Evolutionary conservation across 2,888 invertebrate species (phyloP).

Genomic region (Clepsis dumicolana): DNA sequence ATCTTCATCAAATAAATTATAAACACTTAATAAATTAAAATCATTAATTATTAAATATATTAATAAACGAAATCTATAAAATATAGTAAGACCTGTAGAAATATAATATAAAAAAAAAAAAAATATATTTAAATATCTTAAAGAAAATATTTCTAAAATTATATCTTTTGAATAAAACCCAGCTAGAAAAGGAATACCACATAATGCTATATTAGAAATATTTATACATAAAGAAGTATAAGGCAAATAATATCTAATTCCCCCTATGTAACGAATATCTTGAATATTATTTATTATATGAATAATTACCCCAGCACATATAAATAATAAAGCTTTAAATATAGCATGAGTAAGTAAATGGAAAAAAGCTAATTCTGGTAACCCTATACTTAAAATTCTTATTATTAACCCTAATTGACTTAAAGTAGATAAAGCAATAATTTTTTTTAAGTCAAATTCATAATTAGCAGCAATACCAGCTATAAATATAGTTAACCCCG

Average conservation of each 20-base stretch:
- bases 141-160: constrained; percentile 85
- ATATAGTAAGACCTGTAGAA: constrained; percentile 86
- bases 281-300: constrained; percentile 87
- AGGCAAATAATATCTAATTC: constrained; percentile 78
- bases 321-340: constrained; percentile 91
- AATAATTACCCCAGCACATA: constrained; percentile 90
- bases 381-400: constrained; percentile 86
- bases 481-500: constrained; percentile 87
- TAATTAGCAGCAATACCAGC: constrained; percentile 87
- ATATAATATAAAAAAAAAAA: constrained; percentile 84
- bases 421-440: constrained; percentile 92
- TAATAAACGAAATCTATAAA: constrained; percentile 85
- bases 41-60: constrained; percentile 83
- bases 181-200: constrained; percentile 88
- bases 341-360: constrained; percentile 91
- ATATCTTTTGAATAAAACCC: constrained; percentile 89
- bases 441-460: constrained; percentile 91
- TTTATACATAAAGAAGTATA: constrained; percentile 84
- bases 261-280: constrained; percentile 89
- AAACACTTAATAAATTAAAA: constrained; percentile 78
- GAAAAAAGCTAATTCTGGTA: constrained; percentile 88
- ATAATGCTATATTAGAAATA: constrained; percentile 87
- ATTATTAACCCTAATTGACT: constrained; percentile 92
- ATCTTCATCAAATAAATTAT: constrained; percentile 81
- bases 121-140: constrained; percentile 83